A percentile compares a stretch with the other conserved stretches of the same genome.
phyloP scores from a whole-genome alignment of 1,140 invertebrate species.

The Dendrolimus punctatus region DNA sequence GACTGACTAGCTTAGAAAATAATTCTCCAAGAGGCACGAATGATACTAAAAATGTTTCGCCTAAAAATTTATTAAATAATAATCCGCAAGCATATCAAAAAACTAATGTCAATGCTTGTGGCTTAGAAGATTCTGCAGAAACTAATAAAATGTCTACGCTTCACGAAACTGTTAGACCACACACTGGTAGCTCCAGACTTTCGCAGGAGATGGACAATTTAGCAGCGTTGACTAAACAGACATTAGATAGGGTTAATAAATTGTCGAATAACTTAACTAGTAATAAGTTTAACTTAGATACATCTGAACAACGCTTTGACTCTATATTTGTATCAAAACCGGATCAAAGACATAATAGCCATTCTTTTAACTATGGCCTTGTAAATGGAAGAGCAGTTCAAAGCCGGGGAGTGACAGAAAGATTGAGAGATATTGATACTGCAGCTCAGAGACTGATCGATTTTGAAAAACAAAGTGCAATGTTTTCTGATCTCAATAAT shows the following conservation, averaged over 20 bases:
- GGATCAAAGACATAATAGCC: conserved; percentile 44
- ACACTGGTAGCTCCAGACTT: conserved; percentile 62
- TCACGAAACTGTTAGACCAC: conserved; percentile 58
- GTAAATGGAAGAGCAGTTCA: conserved; percentile 35
- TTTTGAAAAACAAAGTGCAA: conserved; percentile 68
- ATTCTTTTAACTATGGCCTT: conserved; percentile 48
- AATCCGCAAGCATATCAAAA: conserved; percentile 32
- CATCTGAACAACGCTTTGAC: conserved; percentile 40
- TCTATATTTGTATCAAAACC: conserved; percentile 40
- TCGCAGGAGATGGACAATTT: conserved; percentile 76
- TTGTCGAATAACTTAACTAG: conserved; percentile 71
- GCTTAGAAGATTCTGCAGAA: conserved; percentile 34
- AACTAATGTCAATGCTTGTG: conserved; percentile 29
- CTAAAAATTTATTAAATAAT: conserved; percentile 50
- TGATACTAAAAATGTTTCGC: conserved; percentile 40
- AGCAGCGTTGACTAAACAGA: conserved; percentile 77
- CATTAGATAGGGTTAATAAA: conserved; percentile 78
- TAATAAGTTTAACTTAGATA: conserved; percentile 56
- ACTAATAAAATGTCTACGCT: conserved; percentile 52
- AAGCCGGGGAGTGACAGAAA: conserved; percentile 55
- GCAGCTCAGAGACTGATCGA: conserved; percentile 69
- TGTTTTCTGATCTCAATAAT: conserved; percentile 67
- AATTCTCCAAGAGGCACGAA: conserved; percentile 55
- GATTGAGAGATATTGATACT: conserved; percentile 66
- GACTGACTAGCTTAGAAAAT: conserved; percentile 70